phyloP scores from a whole-genome alignment of 2,113 vertebrate species.

The Pelobates fuscus region DNA sequence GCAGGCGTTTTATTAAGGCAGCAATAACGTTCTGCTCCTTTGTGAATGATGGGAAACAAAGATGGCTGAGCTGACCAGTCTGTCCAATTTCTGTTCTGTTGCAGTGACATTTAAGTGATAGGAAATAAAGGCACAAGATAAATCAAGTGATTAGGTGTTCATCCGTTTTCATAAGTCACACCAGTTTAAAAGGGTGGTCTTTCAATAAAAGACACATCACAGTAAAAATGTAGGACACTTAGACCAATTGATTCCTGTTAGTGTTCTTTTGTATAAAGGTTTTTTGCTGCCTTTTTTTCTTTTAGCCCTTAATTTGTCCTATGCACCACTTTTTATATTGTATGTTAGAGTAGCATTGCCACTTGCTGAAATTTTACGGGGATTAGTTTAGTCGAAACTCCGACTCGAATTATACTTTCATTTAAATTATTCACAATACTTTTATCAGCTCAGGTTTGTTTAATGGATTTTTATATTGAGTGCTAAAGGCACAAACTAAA shows the following conservation, averaged over 20 bases:
- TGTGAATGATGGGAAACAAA: not conserved
- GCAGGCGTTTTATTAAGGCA: too few relatives aligned
- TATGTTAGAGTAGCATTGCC: not conserved
- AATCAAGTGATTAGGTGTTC: not conserved
- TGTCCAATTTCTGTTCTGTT: not conserved
- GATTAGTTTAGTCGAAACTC: slow-evolving; percentile 1
- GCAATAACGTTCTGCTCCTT: slow-evolving; percentile 1
- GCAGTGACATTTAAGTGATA: not conserved
- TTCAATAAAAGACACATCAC: not conserved
- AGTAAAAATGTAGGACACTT: slow-evolving; percentile 13
- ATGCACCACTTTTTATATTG: not conserved
- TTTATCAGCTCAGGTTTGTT: slow-evolving; percentile 38
- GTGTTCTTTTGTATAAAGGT: slow-evolving; percentile 13
- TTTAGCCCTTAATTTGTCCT: slow-evolving; percentile 1
- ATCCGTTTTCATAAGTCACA: not conserved
- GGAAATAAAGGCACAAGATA: not conserved
- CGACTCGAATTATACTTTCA: slow-evolving; percentile 9
- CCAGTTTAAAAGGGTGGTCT: slow-evolving; percentile 28
- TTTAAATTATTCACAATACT: slow-evolving; percentile 28
- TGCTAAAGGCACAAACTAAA: slow-evolving; percentile 22
- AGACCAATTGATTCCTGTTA: slow-evolving; percentile 17
- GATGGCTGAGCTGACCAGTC: not conserved
- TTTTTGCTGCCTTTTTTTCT: not conserved
- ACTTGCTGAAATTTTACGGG: slow-evolving; percentile 22
- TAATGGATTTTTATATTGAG: slow-evolving; percentile 24